Percentiles rank a stretch among this genome's conserved stretches.
Conservation (phyloP, 1,140 invertebrate species). For the Sycophaga agraensis region DNA sequence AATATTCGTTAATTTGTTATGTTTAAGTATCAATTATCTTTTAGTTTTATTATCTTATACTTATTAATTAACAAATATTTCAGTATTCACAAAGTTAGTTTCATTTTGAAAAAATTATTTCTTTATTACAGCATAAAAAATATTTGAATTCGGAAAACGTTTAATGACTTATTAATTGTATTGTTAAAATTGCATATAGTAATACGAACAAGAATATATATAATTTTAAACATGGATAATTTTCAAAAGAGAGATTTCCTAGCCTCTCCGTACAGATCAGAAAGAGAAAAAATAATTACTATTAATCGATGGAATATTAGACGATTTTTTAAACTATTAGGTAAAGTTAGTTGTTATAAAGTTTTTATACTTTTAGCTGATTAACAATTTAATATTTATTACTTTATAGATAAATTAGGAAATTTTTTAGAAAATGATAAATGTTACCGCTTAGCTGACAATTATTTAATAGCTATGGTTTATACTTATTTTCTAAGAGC, state of each 20-base stretch:
- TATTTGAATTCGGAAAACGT: no score
- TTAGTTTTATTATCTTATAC: no score
- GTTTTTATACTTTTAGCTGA: background rate
- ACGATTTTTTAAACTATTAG: conserved; percentile 39
- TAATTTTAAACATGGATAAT: conserved; percentile 23
- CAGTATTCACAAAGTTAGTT: no score
- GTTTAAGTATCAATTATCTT: no score
- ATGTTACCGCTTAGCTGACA: conserved; percentile 52
- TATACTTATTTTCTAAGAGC: conserved; percentile 64
- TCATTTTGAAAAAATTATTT: no score
- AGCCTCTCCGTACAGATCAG: conserved; percentile 18
- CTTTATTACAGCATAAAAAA: no score
- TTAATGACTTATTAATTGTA: no score
- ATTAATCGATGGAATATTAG: conserved; percentile 38
- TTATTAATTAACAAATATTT: no score
- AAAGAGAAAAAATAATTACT: conserved; percentile 20
- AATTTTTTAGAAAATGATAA: conserved; percentile 49
- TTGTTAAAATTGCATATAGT: no score
- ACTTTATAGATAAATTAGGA: conserved; percentile 29
- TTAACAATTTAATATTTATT: background rate
- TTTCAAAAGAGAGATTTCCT: conserved; percentile 13
- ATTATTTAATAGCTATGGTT: conserved; percentile 64
- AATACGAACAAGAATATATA: no score
- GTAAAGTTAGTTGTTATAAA: conserved; percentile 17
- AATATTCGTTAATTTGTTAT: no score